A percentile compares a stretch with the other conserved stretches of the same genome.
These are phyloP conservation scores for Calameuta pallipes DNA, from an alignment of 2,888 invertebrate genomes.

Conservation along the genomic window DNA sequence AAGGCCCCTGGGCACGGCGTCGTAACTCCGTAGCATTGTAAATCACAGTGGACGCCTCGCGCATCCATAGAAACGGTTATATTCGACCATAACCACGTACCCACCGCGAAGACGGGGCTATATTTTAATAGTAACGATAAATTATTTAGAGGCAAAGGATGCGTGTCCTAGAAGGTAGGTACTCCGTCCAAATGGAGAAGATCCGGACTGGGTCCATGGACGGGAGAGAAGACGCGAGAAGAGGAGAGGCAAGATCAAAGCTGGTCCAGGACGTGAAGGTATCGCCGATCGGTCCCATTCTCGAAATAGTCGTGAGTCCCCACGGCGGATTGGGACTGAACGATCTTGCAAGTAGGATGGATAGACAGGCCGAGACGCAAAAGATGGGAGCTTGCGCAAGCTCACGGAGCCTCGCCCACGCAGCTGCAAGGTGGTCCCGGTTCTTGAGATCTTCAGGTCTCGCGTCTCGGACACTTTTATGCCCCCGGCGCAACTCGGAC, in stretches of 20 bases:
- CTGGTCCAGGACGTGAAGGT: background rate
- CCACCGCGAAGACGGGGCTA: slow-evolving; percentile 58
- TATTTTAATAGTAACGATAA: slow-evolving; percentile 64
- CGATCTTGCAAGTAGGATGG: slow-evolving; percentile 9
- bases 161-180: slow-evolving; percentile 34
- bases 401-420: slow-evolving; percentile 52
- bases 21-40: slow-evolving; percentile 62
- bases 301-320: background rate
- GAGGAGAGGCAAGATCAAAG: background rate
- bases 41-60: slow-evolving; percentile 61
- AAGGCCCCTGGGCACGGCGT: slow-evolving; percentile 45
- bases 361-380: background rate
- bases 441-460: slow-evolving; percentile 55
- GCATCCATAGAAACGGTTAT: slow-evolving; percentile 62
- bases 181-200: background rate
- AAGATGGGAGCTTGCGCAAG: slow-evolving; percentile 25
- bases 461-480: slow-evolving; percentile 58
- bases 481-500: slow-evolving; percentile 50
- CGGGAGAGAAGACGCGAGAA: background rate
- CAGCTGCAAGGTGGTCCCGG: slow-evolving; percentile 58
- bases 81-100: slow-evolving; percentile 60
- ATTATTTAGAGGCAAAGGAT: slow-evolving; percentile 53
- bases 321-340: background rate
- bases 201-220: background rate
- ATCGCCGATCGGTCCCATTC: background rate